A percentile compares a stretch with the other conserved stretches of the same genome.
These are phyloP conservation scores for Vimba vimba DNA, from an alignment of 2,113 vertebrate genomes.

Conservation along the genomic window DNA sequence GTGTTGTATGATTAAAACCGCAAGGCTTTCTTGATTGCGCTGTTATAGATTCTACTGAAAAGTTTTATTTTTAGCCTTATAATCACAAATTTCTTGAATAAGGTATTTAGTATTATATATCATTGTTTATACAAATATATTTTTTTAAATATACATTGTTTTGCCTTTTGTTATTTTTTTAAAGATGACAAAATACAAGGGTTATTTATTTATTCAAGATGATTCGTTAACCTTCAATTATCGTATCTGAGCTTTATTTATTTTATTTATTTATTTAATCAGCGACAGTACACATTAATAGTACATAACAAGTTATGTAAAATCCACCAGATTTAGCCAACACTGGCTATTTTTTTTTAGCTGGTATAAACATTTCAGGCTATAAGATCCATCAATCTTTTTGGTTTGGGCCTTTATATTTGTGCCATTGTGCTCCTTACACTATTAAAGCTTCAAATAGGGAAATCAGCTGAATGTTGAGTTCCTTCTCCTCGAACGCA, in stretches of 20 bases:
- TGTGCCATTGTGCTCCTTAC: conserved; percentile 40
- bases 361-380: background rate
- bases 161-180: no score
- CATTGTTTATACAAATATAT: background rate
- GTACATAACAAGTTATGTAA: no score
- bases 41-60: background rate
- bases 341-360: no score
- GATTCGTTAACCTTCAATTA: background rate
- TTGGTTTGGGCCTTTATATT: background rate
- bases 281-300: no score
- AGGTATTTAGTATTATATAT: background rate
- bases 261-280: no score
- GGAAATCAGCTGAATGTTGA: conserved; percentile 31
- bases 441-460: conserved; percentile 51
- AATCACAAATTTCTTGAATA: background rate
- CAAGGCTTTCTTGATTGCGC: conserved; percentile 8
- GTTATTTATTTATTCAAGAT: background rate
- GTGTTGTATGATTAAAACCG: background rate
- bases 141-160: no score
- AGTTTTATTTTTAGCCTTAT: background rate
- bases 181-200: background rate
- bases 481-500: background rate
- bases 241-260: background rate
- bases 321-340: no score
- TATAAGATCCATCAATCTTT: background rate